These are phyloP conservation scores for Aphaenogaster rudis DNA, from an alignment of 1,140 invertebrate genomes.

Conservation along the genomic window DNA sequence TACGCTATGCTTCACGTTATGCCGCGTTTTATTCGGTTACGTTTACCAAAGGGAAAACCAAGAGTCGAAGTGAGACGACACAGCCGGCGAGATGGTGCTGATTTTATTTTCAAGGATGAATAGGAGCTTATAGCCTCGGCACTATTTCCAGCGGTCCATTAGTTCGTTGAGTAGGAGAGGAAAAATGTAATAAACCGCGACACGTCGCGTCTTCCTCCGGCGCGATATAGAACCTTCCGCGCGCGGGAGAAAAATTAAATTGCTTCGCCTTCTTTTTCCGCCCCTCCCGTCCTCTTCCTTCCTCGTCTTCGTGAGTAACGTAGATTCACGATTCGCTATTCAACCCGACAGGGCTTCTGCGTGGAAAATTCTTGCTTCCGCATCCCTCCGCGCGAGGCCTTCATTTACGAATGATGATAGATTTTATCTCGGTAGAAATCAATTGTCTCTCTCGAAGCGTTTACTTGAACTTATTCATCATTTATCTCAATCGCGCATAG, in stretches of 20 bases:
- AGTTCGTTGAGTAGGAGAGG: slow-evolving; percentile 71
- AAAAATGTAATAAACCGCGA: slow-evolving; percentile 85
- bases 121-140: slow-evolving; percentile 73
- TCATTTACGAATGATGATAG: slow-evolving; percentile 40
- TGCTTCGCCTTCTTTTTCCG: slow-evolving; percentile 68
- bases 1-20: background rate
- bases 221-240: slow-evolving; percentile 72
- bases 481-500: background rate
- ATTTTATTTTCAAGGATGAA: slow-evolving; percentile 45
- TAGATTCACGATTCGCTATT: slow-evolving; percentile 58
- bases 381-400: slow-evolving; percentile 34
- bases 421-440: slow-evolving; percentile 33
- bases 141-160: slow-evolving; percentile 82
- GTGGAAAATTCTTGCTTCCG: slow-evolving; percentile 44
- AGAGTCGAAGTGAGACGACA: slow-evolving; percentile 41
- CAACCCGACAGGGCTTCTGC: slow-evolving; percentile 34
- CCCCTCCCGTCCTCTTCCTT: slow-evolving; percentile 39
- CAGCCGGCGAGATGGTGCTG: slow-evolving; percentile 32
- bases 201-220: slow-evolving; percentile 73
- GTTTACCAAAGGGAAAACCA: slow-evolving; percentile 1
- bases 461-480: background rate
- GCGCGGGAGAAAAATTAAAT: slow-evolving; percentile 78
- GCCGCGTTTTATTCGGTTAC: background rate
- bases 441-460: background rate
- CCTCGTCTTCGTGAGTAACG: slow-evolving; percentile 53